These are phyloP conservation scores for Microtus richardsoni DNA, from an alignment of 2,113 vertebrate species.

Conservation along the genomic window DNA sequence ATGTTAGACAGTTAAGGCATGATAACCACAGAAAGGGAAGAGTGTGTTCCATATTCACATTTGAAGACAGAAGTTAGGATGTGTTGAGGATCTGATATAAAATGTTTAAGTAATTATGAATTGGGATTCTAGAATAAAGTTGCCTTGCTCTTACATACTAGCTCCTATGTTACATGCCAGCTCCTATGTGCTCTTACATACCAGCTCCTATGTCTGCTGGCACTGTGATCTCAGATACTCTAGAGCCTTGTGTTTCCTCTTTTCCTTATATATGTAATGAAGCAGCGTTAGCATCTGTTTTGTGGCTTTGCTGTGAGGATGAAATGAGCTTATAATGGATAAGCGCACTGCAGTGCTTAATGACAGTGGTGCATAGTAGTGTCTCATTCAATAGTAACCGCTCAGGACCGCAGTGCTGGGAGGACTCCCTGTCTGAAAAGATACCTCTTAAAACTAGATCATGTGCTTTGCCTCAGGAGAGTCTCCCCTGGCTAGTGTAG, in stretches of 20 bases:
- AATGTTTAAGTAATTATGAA: not conserved
- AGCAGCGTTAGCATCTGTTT: not conserved
- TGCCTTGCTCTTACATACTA: not conserved
- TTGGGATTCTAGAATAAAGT: not conserved
- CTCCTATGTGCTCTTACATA: not conserved
- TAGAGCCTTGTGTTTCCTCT: conserved; percentile 10
- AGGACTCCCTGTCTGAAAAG: conserved; percentile 25
- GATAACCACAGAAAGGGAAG: conserved; percentile 20
- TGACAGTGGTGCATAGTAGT: not conserved
- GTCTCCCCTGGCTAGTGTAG: not conserved
- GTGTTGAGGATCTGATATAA: not conserved
- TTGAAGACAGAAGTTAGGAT: not conserved
- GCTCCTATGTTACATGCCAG: not conserved
- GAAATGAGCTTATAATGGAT: not conserved
- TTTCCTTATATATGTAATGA: conserved; percentile 17
- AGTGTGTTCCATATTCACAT: not conserved
- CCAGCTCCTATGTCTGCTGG: not conserved
- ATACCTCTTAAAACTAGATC: not conserved
- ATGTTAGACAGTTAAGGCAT: not conserved
- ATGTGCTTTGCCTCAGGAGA: not conserved
- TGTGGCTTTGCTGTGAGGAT: not conserved
- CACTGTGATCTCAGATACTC: not conserved
- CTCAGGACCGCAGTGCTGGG: not conserved
- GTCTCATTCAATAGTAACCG: not conserved
- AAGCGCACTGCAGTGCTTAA: not conserved